Base-by-base conservation (phyloP, 2,888 invertebrate species). In the Blastobasis lacticolella region DNA sequence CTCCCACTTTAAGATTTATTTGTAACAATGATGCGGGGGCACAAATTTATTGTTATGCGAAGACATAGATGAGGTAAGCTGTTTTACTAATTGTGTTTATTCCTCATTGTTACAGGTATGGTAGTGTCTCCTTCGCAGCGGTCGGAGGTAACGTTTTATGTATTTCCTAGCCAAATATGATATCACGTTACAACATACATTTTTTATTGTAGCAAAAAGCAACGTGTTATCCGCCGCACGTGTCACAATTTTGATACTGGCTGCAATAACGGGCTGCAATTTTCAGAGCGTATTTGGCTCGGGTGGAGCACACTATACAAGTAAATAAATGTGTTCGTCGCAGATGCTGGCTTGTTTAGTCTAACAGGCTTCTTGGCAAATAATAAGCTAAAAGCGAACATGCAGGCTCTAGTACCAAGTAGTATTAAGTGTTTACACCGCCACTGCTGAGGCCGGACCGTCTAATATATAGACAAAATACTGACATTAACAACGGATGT, bases 1-100 rank as follows among this genome's bases (percentile, higher is more conserved):
- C 84, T 72, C 78, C 80, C 75, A n/a, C n/a, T 60, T 62, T 47
- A 54, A 64, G 69, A 67, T 68, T 70, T 70, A 71, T 71, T 67
- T 69, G 59, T 70, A 71, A 85, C 82, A 84, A 85, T 82, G 76
- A 64, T 75, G 85, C 78, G 88, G 83, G 82, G 87, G 86, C 78
- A 65, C 61, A 68, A 72, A 78, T 75, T 69, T 78, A 78, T 78
- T 76, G 76, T 77, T 72, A 71, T 67, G 58, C 37, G 23, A 40
- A 10, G 57, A 59, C 59, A 61, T 56, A 57, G 67, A 77, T 81
- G 81, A 83, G 71, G 80, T 75, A 77, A 63, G 64, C 70, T 74
- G 69, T 65, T 74, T 76, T 76, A 80, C 72, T 84, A 80, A 85
- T 83, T 81, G 76, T 75, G 80, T 77, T 77, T 78, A 75, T 81